Percentiles rank a stretch among this genome's conserved stretches.
phyloP scores from a whole-genome alignment of 2,113 vertebrate species.

The Naja naja region DNA sequence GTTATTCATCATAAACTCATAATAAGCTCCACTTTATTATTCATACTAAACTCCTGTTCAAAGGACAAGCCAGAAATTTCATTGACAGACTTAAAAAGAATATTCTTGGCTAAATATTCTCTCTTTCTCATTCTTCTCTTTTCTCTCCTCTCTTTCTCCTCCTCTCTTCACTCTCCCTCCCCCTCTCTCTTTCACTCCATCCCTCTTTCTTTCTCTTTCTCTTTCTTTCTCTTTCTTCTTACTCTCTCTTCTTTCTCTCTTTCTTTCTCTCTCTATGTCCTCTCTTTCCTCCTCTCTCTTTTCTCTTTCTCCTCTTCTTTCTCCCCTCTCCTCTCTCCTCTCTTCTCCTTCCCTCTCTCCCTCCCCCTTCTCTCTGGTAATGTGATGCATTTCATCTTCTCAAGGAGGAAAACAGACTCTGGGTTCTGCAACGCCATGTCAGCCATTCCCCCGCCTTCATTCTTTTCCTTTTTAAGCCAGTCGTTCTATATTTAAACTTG shows the following conservation, averaged over 20 bases:
- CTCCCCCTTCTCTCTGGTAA: neutral
- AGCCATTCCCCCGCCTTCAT: neutral
- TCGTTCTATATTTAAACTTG: neutral
- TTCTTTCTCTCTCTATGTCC: too few relatives aligned
- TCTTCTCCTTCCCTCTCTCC: too few relatives aligned
- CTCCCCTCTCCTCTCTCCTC: too few relatives aligned
- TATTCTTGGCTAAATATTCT: neutral
- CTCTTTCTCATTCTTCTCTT: too few relatives aligned
- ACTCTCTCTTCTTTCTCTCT: too few relatives aligned
- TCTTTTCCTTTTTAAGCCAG: neutral
- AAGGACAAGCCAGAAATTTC: neutral
- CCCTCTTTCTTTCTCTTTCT: too few relatives aligned
- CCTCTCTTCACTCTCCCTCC: too few relatives aligned
- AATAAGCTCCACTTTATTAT: neutral
- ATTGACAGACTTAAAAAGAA: neutral
- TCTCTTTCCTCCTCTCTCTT: too few relatives aligned
- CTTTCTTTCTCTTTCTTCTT: accelerated
- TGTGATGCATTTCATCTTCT: neutral
- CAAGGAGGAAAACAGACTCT: neutral
- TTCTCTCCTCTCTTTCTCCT: too few relatives aligned
- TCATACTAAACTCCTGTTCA: neutral
- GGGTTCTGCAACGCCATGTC: neutral
- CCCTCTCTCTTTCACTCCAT: too few relatives aligned
- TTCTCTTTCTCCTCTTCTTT: too few relatives aligned
- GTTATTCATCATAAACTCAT: neutral